phyloP scores from a whole-genome alignment of 2,113 vertebrate species.

The Vicugna pacos region DNA sequence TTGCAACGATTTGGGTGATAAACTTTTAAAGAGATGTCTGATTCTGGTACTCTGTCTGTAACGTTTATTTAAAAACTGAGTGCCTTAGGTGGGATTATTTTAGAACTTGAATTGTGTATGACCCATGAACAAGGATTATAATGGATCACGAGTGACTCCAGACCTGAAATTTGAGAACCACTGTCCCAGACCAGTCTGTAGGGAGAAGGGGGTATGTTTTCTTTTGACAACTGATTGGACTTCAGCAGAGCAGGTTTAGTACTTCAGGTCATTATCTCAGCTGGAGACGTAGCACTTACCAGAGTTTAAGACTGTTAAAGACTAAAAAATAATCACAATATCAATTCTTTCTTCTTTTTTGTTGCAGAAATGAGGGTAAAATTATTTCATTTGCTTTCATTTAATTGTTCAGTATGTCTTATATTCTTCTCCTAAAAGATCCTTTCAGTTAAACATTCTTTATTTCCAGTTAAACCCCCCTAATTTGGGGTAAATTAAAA shows the following conservation, averaged over 20 bases:
- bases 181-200: background rate
- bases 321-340: background rate
- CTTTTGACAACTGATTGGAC: slow-evolving; percentile 1
- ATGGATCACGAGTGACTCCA: background rate
- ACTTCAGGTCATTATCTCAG: background rate
- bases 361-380: background rate
- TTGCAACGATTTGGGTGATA: background rate
- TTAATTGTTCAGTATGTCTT: slow-evolving; percentile 7
- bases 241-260: background rate
- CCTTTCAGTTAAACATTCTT: background rate
- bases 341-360: background rate
- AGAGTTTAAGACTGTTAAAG: background rate
- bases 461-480: background rate
- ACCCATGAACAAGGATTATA: background rate
- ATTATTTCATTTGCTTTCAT: background rate
- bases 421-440: background rate
- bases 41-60: background rate
- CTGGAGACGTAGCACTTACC: background rate
- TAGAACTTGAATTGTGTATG: background rate
- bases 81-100: background rate
- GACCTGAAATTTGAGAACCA: background rate
- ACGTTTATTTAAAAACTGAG: background rate
- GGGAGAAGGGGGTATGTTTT: background rate
- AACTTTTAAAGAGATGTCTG: background rate
- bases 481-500: background rate